A percentile compares a stretch with the other conserved stretches of the same genome.
These are phyloP conservation scores for Diarsia brunnea DNA, from an alignment of 2,888 invertebrate species.

Conservation along the genomic window DNA sequence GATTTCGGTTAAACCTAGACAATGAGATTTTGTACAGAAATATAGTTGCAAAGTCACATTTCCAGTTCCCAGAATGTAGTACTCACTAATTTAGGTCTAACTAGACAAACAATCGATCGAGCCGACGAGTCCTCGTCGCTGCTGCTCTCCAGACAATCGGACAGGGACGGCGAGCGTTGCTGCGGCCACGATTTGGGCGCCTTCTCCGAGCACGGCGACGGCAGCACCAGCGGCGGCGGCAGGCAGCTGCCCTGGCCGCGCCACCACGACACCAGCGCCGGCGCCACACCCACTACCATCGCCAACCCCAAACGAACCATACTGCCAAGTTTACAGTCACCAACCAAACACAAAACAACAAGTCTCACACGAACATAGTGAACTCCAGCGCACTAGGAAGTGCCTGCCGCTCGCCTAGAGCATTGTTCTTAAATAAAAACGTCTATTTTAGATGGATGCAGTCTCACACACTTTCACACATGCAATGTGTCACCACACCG, in stretches of 20 bases:
- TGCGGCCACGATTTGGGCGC: conserved; percentile 80
- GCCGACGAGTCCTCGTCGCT: conserved; percentile 86
- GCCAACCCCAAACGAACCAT: conserved; percentile 88
- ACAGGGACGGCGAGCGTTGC: conserved; percentile 85
- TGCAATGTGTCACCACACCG: conserved; percentile 79
- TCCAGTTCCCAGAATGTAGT: conserved; percentile 8
- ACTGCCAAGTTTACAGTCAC: conserved; percentile 54
- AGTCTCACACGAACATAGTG: conserved; percentile 65
- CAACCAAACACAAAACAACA: conserved; percentile 36
- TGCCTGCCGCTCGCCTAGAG: conserved; percentile 63
- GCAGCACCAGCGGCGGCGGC: conserved; percentile 75
- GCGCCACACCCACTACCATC: conserved; percentile 89
- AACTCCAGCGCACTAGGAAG: conserved; percentile 73
- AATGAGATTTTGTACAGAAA: background rate
- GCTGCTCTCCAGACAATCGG: conserved; percentile 88
- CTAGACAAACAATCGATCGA: conserved; percentile 86
- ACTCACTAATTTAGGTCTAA: conserved; percentile 88
- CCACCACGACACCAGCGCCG: conserved; percentile 89
- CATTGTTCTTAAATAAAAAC: conserved; percentile 84
- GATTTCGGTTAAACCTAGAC: background rate
- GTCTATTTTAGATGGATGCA: conserved; percentile 84
- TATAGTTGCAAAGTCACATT: background rate
- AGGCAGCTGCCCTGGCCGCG: conserved; percentile 81
- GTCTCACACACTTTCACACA: conserved; percentile 81
- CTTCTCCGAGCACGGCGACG: conserved; percentile 76